phyloP scores from a whole-genome alignment of 1,140 invertebrate genomes.

The Tetramorium simillimum region DNA sequence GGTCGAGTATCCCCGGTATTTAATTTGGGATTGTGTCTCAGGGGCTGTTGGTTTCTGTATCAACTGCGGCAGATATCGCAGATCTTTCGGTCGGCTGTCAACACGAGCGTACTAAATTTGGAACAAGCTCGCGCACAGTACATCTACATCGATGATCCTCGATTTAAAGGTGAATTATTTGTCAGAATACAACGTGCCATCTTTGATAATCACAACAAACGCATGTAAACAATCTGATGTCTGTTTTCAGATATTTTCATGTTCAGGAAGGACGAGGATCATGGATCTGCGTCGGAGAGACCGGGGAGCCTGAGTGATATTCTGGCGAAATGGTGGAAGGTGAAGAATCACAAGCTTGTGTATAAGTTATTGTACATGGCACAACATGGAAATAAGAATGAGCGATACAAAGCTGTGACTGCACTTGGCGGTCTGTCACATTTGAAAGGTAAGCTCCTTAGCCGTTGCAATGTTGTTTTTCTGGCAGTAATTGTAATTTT shows the following conservation, averaged over 20 bases:
- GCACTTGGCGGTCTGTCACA: conserved; percentile 78
- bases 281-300: conserved; percentile 66
- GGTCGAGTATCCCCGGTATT: not conserved
- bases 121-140: conserved; percentile 81
- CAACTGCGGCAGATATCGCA: conserved; percentile 79
- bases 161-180: conserved; percentile 78
- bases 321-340: conserved; percentile 81
- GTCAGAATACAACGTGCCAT: not conserved
- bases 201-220: not conserved
- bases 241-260: conserved; percentile 77
- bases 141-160: conserved; percentile 84
- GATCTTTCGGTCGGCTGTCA: conserved; percentile 76
- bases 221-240: not conserved
- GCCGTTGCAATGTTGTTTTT: not conserved
- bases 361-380: conserved; percentile 79
- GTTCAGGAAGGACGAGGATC: conserved; percentile 73
- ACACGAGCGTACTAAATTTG: conserved; percentile 78
- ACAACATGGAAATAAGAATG: conserved; percentile 72
- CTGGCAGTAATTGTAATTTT: not conserved
- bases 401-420: conserved; percentile 78
- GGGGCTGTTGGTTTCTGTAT: conserved; percentile 81
- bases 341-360: conserved; percentile 74
- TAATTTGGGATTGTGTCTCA: conserved; percentile 59
- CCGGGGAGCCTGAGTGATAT: conserved; percentile 70
- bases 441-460: conserved; percentile 79